These are phyloP conservation scores for Argopecten irradians DNA, from an alignment of 1,140 invertebrate genomes.

Conservation along the genomic window DNA sequence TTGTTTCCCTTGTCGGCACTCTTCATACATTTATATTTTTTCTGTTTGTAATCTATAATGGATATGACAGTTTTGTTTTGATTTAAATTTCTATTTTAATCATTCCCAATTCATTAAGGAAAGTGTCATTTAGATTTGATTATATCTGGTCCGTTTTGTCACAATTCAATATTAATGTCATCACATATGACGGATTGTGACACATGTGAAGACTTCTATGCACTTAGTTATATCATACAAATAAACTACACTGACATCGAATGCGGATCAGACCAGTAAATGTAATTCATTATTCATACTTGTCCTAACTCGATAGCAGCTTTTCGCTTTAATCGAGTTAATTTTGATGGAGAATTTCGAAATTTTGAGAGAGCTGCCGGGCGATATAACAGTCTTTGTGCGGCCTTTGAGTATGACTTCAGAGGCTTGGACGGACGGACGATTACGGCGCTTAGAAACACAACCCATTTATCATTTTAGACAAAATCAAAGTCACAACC, in stretches of 20 bases:
- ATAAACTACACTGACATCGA: neutral
- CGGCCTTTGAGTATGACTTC: neutral
- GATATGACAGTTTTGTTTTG: neutral
- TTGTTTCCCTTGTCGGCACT: neutral
- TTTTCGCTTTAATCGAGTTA: neutral
- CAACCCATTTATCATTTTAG: constrained; percentile 3
- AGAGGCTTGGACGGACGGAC: neutral
- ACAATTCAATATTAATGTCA: neutral
- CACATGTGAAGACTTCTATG: neutral
- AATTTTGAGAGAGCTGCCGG: neutral
- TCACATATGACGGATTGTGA: neutral
- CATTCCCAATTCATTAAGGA: neutral
- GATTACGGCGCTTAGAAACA: neutral
- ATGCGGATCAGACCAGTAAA: neutral
- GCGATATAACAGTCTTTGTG: neutral
- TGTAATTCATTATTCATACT: neutral
- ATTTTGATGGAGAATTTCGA: constrained; percentile 18
- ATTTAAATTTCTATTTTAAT: neutral
- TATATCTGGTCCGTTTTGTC: neutral
- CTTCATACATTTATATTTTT: neutral
- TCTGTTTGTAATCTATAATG: neutral
- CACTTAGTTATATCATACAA: neutral
- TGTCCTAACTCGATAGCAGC: constrained; percentile 13
- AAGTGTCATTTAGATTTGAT: neutral
- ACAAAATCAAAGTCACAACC: constrained; percentile 21